phyloP scores from a whole-genome alignment of 2,113 vertebrate species.

The Talpa occidentalis region DNA sequence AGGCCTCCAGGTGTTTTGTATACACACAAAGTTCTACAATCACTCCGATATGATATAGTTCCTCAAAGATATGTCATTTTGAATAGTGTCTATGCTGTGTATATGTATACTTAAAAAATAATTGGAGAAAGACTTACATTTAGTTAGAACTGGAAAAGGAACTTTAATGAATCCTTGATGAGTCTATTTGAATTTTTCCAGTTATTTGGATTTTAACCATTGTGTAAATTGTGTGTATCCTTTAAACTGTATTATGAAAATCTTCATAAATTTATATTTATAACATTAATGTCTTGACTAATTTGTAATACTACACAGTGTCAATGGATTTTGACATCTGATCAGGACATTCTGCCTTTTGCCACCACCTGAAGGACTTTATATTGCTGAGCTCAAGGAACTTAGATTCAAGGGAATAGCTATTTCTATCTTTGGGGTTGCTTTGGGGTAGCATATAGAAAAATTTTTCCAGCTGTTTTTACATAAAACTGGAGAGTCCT shows the following conservation, averaged over 20 bases:
- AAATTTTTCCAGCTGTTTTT: background rate
- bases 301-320: background rate
- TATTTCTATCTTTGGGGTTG: background rate
- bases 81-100: background rate
- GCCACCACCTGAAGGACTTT: background rate
- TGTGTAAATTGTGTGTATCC: background rate
- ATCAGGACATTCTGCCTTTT: background rate
- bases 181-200: background rate
- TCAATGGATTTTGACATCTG: background rate
- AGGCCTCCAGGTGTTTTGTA: background rate
- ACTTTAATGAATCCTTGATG: background rate
- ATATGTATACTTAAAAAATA: background rate
- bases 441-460: background rate
- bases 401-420: background rate
- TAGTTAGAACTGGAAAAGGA: background rate
- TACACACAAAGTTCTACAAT: background rate
- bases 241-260: constrained; percentile 18
- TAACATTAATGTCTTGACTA: background rate
- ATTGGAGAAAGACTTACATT: background rate
- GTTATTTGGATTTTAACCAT: constrained; percentile 17
- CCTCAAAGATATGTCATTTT: background rate
- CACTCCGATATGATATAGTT: background rate
- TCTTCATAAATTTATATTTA: background rate
- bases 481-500: background rate
- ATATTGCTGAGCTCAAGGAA: background rate